phyloP scores from a whole-genome alignment of 2,888 invertebrate species.

The Graphium colonna region DNA sequence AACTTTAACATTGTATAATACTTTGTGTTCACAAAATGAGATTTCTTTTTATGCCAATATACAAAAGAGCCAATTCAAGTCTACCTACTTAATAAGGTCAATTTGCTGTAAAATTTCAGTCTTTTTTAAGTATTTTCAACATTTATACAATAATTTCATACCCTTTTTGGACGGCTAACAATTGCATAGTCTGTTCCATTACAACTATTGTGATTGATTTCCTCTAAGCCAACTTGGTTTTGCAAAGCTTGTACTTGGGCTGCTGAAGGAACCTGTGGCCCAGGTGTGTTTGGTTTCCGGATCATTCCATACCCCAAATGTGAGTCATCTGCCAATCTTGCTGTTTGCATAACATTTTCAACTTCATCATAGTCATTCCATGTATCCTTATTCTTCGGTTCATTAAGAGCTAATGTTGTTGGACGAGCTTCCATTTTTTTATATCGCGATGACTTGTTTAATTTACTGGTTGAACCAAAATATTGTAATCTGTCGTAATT shows the following conservation, averaged over 20 bases:
- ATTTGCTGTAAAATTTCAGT: slow-evolving; percentile 41
- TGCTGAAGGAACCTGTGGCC: slow-evolving; percentile 74
- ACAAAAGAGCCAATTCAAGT: slow-evolving; percentile 6
- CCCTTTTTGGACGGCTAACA: slow-evolving; percentile 91
- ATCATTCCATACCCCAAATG: slow-evolving; percentile 90
- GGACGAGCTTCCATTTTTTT: slow-evolving; percentile 84
- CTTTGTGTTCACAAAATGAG: slow-evolving; percentile 8
- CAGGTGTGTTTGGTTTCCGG: slow-evolving; percentile 81
- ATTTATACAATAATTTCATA: slow-evolving; percentile 65
- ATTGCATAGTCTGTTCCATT: slow-evolving; percentile 91
- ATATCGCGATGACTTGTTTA: slow-evolving; percentile 82
- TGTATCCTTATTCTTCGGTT: slow-evolving; percentile 69
- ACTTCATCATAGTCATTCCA: slow-evolving; percentile 90
- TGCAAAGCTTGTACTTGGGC: slow-evolving; percentile 72
- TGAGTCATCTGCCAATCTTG: slow-evolving; percentile 88
- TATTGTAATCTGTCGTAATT: slow-evolving; percentile 91
- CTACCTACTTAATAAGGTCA: slow-evolving; percentile 2
- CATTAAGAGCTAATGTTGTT: slow-evolving; percentile 69
- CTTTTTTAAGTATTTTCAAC: slow-evolving; percentile 45
- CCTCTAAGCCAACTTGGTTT: slow-evolving; percentile 66
- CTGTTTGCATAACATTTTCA: slow-evolving; percentile 83
- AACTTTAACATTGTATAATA: slow-evolving; percentile 14
- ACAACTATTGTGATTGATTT: slow-evolving; percentile 84
- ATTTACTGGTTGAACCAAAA: slow-evolving; percentile 87
- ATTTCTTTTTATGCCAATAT: slow-evolving; percentile 10